These are phyloP conservation scores for Diorhabda elongata DNA, from an alignment of 1,140 invertebrate genomes.

Conservation along the genomic window DNA sequence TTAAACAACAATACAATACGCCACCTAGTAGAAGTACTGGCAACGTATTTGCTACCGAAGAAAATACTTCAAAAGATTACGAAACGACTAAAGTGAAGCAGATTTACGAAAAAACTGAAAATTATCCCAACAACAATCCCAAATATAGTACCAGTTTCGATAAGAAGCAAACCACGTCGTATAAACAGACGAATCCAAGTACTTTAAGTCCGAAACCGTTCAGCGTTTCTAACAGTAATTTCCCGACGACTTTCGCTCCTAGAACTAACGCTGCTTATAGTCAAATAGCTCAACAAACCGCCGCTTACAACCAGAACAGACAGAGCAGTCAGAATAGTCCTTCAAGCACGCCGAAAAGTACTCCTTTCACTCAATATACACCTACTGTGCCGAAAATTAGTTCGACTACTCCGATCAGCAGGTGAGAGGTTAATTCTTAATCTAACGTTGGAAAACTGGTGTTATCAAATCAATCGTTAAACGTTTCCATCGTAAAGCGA, in stretches of 20 bases:
- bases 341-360: slow-evolving; percentile 37
- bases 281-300: slow-evolving; percentile 37
- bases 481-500: background rate
- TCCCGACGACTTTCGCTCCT: slow-evolving; percentile 41
- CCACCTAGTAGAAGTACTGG: slow-evolving; percentile 29
- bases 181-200: slow-evolving; percentile 34
- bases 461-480: background rate
- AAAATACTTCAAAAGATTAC: slow-evolving; percentile 26
- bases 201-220: slow-evolving; percentile 40
- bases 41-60: slow-evolving; percentile 37
- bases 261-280: slow-evolving; percentile 36
- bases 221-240: slow-evolving; percentile 27
- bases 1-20: slow-evolving; percentile 37
- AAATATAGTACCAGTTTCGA: slow-evolving; percentile 25
- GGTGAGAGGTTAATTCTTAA: slow-evolving; percentile 5
- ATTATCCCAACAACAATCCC: slow-evolving; percentile 32
- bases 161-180: slow-evolving; percentile 34
- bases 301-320: slow-evolving; percentile 27
- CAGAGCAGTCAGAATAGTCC: slow-evolving; percentile 11
- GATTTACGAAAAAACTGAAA: slow-evolving; percentile 19
- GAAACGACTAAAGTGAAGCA: slow-evolving; percentile 9
- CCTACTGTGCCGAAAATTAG: slow-evolving; percentile 45
- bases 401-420: slow-evolving; percentile 39
- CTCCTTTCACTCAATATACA: slow-evolving; percentile 43
- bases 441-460: background rate